These are phyloP conservation scores for Elephas maximus DNA, from an alignment of 2,113 vertebrate genomes.

Conservation along the genomic window DNA sequence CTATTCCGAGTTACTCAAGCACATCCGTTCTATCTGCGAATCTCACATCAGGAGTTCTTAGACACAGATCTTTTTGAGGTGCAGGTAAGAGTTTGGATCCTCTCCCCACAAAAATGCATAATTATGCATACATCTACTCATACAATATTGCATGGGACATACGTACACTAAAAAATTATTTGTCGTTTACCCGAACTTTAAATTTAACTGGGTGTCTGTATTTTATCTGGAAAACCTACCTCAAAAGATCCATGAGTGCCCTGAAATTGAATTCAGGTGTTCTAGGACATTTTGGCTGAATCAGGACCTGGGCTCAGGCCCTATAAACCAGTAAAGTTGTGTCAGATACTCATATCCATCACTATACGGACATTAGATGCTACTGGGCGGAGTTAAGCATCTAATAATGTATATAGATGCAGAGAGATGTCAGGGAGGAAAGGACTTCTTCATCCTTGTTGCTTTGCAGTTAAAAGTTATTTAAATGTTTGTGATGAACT, in stretches of 20 bases:
- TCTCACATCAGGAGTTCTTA: background rate
- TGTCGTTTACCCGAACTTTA: slow-evolving; percentile 45
- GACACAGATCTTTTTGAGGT: background rate
- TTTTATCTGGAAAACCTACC: slow-evolving; percentile 17
- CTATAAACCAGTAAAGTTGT: slow-evolving; percentile 43
- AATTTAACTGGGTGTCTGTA: background rate
- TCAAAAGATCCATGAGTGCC: background rate
- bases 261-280: slow-evolving; percentile 26
- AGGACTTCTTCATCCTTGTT: background rate
- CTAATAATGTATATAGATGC: background rate
- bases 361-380: background rate
- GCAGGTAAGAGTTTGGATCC: background rate
- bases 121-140: background rate
- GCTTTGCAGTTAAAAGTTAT: slow-evolving; percentile 34
- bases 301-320: background rate
- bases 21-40: background rate
- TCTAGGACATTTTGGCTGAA: slow-evolving; percentile 29
- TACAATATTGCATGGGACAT: background rate
- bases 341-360: background rate
- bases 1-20: background rate
- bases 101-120: background rate
- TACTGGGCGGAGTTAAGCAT: background rate
- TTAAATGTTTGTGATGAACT: background rate
- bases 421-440: background rate
- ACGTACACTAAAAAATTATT: background rate